Percentiles rank a stretch among this genome's conserved stretches.
Evolutionary conservation across 2,888 invertebrate species (phyloP).

Genomic region (Spisula solida): DNA sequence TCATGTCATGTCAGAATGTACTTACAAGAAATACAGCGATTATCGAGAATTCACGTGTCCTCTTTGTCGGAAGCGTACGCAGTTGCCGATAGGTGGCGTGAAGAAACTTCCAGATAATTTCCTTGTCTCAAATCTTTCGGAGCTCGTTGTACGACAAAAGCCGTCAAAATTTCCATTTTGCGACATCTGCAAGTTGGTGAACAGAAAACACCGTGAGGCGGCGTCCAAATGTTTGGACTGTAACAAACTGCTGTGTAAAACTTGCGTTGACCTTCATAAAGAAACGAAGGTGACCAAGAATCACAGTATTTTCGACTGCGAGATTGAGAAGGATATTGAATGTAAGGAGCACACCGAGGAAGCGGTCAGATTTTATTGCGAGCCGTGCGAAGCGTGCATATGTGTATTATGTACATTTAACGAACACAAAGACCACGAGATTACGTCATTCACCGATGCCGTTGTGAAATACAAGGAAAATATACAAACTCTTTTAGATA

Average conservation of each 20-base stretch:
- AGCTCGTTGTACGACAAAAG: constrained; percentile 85
- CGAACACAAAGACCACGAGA: constrained; percentile 87
- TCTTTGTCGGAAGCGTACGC: constrained; percentile 87
- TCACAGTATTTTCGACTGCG: constrained; percentile 87
- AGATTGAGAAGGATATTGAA: constrained; percentile 88
- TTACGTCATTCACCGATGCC: constrained; percentile 86
- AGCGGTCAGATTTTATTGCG: constrained; percentile 87
- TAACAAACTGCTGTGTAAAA: constrained; percentile 87
- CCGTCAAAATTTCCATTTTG: constrained; percentile 87
- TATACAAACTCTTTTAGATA: constrained; percentile 84
- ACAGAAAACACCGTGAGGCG: constrained; percentile 86
- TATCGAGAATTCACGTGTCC: constrained; percentile 88
- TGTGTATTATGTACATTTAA: constrained; percentile 88
- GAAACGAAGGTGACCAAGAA: constrained; percentile 87
- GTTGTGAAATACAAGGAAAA: constrained; percentile 87
- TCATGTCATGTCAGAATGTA: constrained; percentile 87
- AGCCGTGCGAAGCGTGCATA: constrained; percentile 87
- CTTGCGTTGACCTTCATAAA: constrained; percentile 86
- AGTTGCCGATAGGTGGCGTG: constrained; percentile 87
- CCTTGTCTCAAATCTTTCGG: constrained; percentile 87
- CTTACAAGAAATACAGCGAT: constrained; percentile 88
- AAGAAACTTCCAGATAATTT: constrained; percentile 88
- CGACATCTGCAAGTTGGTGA: constrained; percentile 87
- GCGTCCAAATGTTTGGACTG: constrained; percentile 87
- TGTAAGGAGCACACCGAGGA: constrained; percentile 87